Base-by-base conservation (phyloP, 2,797 vertebrate genomes). In the Columba guinea region DNA sequence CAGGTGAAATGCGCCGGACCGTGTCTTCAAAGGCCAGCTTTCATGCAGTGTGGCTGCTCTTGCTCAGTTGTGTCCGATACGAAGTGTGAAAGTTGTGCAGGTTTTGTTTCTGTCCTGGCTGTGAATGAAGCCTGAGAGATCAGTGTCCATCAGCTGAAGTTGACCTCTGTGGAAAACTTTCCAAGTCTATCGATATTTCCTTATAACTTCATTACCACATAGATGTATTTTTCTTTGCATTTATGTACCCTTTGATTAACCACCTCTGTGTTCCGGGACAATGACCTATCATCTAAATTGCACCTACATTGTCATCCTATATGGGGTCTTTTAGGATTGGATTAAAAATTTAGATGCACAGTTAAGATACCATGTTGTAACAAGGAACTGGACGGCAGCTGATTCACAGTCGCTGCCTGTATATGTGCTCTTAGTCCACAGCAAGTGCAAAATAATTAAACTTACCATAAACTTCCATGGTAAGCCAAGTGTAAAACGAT, bases 31-130 rank as follows among this genome's bases (percentile, higher is more conserved):
- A 56, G 13, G 23, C 13, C 70, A 65, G 30, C 13, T 70, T 51
- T 56, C 2, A 1, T 16, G 24, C 30, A 27, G 35, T 35, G 26
- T 56, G 23, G 6, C 7, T 55, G 6, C 15, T 35, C 22, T 46
- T 48, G 17, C 27, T 85, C 1, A 1, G 9, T 27, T 82, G 35
- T 10, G 6, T 32, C 37, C 0, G 0, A 20, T 7, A 65, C 0
- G 1, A 65, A 41, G 6, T 28, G 32, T 14, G 24, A 52, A 73
- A 81, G 20, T 30, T 65, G 41, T 2, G 2, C 12, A 10, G 26
- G 19, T 68, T 79, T 58, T 87, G 4, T 27, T 65, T 64, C 74
- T 75, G 11, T 27, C 55, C 79, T 77, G 39, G 22, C 18, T 60
- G 35, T 70, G 71, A 48, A 41, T 15, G 18, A 69, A 82, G 27